Evolutionary conservation across 2,113 vertebrate genomes (phyloP), one percentile per base, ranked within the genome.

Genomic region (Loxodonta africana): DNA sequence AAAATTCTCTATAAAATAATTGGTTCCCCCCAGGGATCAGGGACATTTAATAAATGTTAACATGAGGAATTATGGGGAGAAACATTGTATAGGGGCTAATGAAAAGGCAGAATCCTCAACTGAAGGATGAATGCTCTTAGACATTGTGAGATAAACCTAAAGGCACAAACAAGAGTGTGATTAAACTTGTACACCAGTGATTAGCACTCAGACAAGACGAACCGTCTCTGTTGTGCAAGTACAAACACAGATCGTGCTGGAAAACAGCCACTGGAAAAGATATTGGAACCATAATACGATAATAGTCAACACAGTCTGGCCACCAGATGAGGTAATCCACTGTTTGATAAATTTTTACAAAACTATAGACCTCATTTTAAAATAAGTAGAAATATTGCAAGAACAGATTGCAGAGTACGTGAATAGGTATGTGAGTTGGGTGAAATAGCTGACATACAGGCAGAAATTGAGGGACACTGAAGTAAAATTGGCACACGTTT

Each of bases 291-390:
- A 60, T 95, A 88, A 62, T 89, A 60, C 20, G n/a, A 77, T 51
- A 80, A 81, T 15, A 81, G 65, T 80, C 92, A 94, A 67, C 65
- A 94, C 88, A 73, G 92, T 83, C 80, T 97, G 94, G n/a, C 48
- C 87, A 90, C 90, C 95, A 95, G 91, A 91, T 33, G 81, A 95
- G 81, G 80, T 57, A 25, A 91, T 94, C 83, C 26, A 60, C 90
- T 83, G 63, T 80, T 85, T 46, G 84, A 95, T 86, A 74, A 80
- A 73, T 67, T 91, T 93, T 73, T 30, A 78, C 78, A 69, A 91
- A 95, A 77, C 71, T 74, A 10, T 51, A 73, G 57, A 65, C 74
- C 69, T 97, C 18, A 0, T 84, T 90, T 78, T 6, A 63, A 93
- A 94, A 82, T 76, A 86, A 83, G 20, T n/a, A 69, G n/a, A 84